Evolutionary conservation across 2,888 invertebrate genomes (phyloP).

Genomic region (Halocaridina rubra): DNA sequence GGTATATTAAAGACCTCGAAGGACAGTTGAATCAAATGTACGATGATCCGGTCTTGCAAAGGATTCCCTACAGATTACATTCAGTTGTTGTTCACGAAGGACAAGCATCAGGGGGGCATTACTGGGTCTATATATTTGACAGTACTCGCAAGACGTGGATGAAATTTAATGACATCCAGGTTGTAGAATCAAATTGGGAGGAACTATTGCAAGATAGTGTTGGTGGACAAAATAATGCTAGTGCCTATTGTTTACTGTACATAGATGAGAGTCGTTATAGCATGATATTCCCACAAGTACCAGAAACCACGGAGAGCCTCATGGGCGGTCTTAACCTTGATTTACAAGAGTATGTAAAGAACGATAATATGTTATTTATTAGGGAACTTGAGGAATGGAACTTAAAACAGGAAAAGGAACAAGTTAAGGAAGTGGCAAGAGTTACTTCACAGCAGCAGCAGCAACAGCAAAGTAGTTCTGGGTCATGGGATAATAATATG

Average conservation of each 20-base stretch:
- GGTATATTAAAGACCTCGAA: conserved; percentile 57
- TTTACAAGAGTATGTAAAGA: conserved; percentile 67
- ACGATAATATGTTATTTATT: conserved; percentile 68
- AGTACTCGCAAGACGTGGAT: conserved; percentile 60
- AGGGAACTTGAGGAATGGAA: conserved; percentile 69
- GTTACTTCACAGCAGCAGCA: not conserved
- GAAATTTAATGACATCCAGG: conserved; percentile 70
- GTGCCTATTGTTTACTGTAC: conserved; percentile 71
- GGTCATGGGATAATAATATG: conserved; percentile 25
- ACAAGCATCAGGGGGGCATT: conserved; percentile 71
- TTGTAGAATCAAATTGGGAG: conserved; percentile 69
- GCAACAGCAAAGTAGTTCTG: conserved; percentile 9
- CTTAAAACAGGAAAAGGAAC: conserved; percentile 60
- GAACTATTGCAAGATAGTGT: conserved; percentile 70
- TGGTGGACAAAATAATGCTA: conserved; percentile 70
- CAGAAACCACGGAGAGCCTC: conserved; percentile 30
- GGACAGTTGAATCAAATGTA: conserved; percentile 57
- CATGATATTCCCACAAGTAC: conserved; percentile 60
- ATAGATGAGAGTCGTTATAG: conserved; percentile 67
- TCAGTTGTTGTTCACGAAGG: conserved; percentile 71
- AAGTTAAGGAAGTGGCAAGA: conserved; percentile 18
- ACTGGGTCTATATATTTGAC: conserved; percentile 71
- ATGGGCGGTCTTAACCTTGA: conserved; percentile 62
- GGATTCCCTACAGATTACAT: conserved; percentile 68
- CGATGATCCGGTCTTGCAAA: conserved; percentile 55